Base-by-base conservation (phyloP, 1,140 invertebrate species). In the Calephelis nemesis region DNA sequence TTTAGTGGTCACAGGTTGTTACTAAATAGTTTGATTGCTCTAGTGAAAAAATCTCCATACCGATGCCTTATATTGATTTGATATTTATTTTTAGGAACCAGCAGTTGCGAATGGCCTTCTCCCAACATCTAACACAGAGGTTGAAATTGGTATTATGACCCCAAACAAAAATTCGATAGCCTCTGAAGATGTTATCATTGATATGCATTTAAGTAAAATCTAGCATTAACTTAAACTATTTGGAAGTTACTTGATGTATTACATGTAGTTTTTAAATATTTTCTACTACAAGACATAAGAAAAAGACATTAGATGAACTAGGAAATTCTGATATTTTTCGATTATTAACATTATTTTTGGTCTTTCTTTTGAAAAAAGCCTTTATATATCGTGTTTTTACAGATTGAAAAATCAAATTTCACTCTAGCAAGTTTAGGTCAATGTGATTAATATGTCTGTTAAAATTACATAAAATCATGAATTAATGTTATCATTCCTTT, bases 161-260 rank as follows among this genome's bases (percentile, higher is more conserved):
- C 81, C 85, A 5, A 79, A 77, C 4, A 82, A 88, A 63, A 83
- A 87, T 63, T 87, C 88, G 7, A 72, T 88, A 40, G 69, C 71
- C 5, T 88, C 85, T 5, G 83, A 87, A 48, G 83, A 89, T 63
- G 79, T 87, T 15, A 83, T 86, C 58, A 87, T 91, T 42, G 86
- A 90, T 48, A 84, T 91, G 85, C 85, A 87, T 75, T 75, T 75
- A 73, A 71, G 68, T 40, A 69, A 67, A 30, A 66, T 66, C 54
- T 66, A 66, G 65, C 40, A 58, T 42, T 58, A 58, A 63, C 9
- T n/a, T 47, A 63, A 15, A 11, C 7, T 19, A 45, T 47, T 19
- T 63, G 9, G 15, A 10, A 48, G 13, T 63, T 47, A 45, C 15
- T 45, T 63, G n/a, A 48, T 63, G 10, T 42, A 13, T 45, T 15